phyloP scores from a whole-genome alignment of 2,113 vertebrate genomes.

The Cyrtonyx montezumae region DNA sequence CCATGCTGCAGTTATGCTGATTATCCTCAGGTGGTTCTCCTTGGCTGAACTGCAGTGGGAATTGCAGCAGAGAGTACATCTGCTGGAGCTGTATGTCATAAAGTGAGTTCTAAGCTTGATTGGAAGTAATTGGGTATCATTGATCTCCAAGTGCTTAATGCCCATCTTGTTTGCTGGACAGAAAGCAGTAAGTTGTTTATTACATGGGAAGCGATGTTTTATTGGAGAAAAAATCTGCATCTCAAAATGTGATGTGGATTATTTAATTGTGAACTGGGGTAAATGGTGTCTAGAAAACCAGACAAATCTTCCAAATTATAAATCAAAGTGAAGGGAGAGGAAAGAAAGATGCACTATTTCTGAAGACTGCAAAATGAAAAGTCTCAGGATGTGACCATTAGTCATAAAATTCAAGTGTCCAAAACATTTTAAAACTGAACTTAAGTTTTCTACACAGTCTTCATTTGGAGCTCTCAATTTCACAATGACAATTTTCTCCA shows the following conservation, averaged over 20 bases:
- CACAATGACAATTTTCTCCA: background rate
- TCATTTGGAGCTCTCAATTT: background rate
- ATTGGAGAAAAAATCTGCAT: background rate
- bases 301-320: background rate
- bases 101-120: background rate
- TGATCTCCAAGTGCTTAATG: background rate
- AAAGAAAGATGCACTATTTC: background rate
- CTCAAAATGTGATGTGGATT: background rate
- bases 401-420: background rate
- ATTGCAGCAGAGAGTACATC: background rate
- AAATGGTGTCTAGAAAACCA: background rate
- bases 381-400: background rate
- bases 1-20: background rate
- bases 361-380: background rate
- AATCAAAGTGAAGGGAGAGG: background rate
- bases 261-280: background rate
- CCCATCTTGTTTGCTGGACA: background rate
- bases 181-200: background rate
- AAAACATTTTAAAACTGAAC: background rate
- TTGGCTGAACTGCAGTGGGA: background rate
- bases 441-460: background rate
- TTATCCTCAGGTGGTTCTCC: background rate
- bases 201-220: background rate
- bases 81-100: background rate
- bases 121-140: background rate